Evolutionary conservation across 2,888 invertebrate genomes (phyloP).

Genomic region (Allophyes oxyacanthae): DNA sequence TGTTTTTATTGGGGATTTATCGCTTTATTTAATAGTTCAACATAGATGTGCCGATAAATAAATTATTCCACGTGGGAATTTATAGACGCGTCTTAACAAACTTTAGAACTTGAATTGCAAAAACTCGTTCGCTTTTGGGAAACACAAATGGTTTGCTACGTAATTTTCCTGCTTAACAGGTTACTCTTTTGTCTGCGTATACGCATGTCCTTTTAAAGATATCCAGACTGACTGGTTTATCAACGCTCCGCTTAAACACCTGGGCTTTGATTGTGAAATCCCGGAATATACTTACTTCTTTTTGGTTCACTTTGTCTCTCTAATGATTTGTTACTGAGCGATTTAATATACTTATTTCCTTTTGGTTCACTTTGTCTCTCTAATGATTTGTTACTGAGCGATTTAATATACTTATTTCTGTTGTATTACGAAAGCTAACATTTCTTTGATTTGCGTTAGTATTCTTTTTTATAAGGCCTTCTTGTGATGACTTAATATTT

Average conservation of each 20-base stretch:
- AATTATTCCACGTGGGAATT: slow-evolving; percentile 32
- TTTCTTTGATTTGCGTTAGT: too few species aligned
- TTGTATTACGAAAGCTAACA: too few species aligned
- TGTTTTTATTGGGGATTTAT: slow-evolving; percentile 55
- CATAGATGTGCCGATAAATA: slow-evolving; percentile 41
- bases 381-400: too few species aligned
- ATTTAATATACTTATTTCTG: slow-evolving; percentile 25
- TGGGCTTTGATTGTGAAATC: slow-evolving; percentile 44
- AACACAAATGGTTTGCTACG: slow-evolving; percentile 49
- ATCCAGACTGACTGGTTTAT: slow-evolving; percentile 55
- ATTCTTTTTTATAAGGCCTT: too few species aligned
- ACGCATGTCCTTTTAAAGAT: slow-evolving; percentile 52
- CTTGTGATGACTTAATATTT: too few species aligned
- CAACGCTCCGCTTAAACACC: slow-evolving; percentile 47
- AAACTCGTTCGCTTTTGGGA: slow-evolving; percentile 46
- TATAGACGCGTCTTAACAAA: slow-evolving; percentile 34
- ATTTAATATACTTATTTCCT: slow-evolving; percentile 28
- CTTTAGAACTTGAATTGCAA: slow-evolving; percentile 36
- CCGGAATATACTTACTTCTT: slow-evolving; percentile 36
- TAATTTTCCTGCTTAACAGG: slow-evolving; percentile 50
- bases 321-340: too few species aligned
- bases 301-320: slow-evolving; percentile 9
- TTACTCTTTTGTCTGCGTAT: slow-evolving; percentile 50
- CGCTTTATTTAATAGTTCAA: slow-evolving; percentile 48
- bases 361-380: slow-evolving; percentile 14